A percentile compares a stretch with the other conserved stretches of the same genome.
phyloP scores from a whole-genome alignment of 2,797 vertebrate genomes.

The Rhincodon typus region DNA sequence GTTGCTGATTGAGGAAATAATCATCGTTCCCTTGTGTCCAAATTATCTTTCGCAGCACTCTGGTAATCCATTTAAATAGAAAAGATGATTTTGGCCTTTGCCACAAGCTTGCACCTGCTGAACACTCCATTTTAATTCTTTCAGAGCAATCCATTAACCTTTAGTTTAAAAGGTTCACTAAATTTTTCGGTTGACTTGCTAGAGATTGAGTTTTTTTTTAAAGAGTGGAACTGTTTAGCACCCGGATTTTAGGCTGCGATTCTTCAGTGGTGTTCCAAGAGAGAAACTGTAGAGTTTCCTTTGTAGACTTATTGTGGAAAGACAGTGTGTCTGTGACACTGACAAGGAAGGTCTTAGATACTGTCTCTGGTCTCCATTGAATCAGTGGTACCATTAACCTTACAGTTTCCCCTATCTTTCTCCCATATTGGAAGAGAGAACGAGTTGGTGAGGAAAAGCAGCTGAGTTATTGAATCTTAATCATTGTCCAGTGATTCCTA shows the following conservation, averaged over 20 bases:
- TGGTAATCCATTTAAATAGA: background rate
- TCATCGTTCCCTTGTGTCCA: slow-evolving; percentile 2
- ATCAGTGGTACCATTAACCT: background rate
- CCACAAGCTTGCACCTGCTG: background rate
- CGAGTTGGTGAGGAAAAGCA: background rate
- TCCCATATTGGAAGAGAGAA: background rate
- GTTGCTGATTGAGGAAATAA: background rate
- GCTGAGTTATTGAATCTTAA: background rate
- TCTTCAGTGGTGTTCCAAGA: background rate
- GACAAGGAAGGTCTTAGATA: background rate
- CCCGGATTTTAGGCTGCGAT: background rate
- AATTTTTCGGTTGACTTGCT: background rate
- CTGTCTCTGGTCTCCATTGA: background rate
- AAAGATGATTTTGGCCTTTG: slow-evolving; percentile 10
- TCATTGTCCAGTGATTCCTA: background rate
- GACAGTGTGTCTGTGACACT: background rate
- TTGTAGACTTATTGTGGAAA: background rate
- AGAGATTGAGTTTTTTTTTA: background rate
- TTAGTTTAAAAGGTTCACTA: background rate
- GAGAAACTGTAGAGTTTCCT: background rate
- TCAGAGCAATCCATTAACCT: background rate
- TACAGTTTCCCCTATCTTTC: background rate
- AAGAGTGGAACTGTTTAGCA: too few species aligned
- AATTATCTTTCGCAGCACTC: slow-evolving; percentile 7
- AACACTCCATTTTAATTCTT: background rate